These are phyloP conservation scores for Drosophila parvula DNA, from an alignment of 1,140 invertebrate species.

Conservation along the genomic window DNA sequence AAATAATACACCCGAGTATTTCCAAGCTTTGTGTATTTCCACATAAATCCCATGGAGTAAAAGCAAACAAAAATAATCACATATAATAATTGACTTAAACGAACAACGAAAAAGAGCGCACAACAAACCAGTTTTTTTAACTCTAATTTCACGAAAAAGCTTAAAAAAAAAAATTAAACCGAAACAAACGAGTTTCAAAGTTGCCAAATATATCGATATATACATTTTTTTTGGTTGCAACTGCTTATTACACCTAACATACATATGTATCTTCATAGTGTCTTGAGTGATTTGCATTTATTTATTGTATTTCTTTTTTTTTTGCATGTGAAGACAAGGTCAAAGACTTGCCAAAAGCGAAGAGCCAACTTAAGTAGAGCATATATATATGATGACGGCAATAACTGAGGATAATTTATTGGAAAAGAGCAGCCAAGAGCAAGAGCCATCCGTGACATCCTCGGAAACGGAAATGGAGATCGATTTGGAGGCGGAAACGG, in stretches of 20 bases:
- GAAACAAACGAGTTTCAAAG: conserved; percentile 36
- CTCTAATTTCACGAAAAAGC: conserved; percentile 27
- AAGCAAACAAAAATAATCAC: conserved; percentile 32
- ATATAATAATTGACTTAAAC: conserved; percentile 30
- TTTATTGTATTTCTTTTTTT: conserved; percentile 16
- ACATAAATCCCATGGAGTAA: conserved; percentile 6
- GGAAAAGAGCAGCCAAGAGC: conserved; percentile 1
- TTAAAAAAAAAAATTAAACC: conserved; percentile 8
- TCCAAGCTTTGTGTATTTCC: conserved; percentile 13
- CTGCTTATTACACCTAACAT: conserved; percentile 5
- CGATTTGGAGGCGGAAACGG: neutral
- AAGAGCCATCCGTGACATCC: neutral
- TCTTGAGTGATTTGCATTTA: conserved; percentile 1
- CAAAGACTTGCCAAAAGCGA: conserved; percentile 12
- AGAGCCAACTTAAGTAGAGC: neutral
- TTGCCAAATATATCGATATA: conserved; percentile 18
- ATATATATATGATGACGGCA: conserved; percentile 12
- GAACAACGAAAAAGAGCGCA: conserved; percentile 16
- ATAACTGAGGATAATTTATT: conserved; percentile 22
- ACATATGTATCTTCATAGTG: conserved; percentile 7
- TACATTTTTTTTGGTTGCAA: conserved; percentile 4
- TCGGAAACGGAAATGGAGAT: conserved; percentile 6
- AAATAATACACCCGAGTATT: neutral
- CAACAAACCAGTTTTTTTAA: conserved; percentile 30
- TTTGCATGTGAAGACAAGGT: conserved; percentile 49